phyloP scores from a whole-genome alignment of 1,140 invertebrate genomes.

The Metopolophium dirhodum region DNA sequence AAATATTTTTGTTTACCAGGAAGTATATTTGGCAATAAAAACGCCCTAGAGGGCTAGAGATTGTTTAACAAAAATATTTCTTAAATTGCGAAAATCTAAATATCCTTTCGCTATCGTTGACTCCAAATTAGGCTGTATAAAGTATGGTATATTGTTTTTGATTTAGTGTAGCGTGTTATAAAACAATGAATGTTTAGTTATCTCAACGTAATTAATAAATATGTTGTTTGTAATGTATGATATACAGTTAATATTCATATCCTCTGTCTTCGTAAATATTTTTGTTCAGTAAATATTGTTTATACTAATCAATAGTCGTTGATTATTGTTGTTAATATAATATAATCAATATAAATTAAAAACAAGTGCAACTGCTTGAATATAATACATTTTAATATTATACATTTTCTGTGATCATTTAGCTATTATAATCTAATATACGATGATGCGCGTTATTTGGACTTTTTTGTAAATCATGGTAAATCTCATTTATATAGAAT shows the following conservation, averaged over 20 bases:
- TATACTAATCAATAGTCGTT: not conserved
- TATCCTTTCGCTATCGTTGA: not conserved
- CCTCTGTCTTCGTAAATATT: not conserved
- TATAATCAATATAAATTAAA: not conserved
- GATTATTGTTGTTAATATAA: not conserved
- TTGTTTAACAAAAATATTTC: not conserved
- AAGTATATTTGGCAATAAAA: not conserved
- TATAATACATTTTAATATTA: not conserved
- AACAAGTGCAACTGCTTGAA: not conserved
- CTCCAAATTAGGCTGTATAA: not conserved
- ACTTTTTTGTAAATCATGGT: not conserved
- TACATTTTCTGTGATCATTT: not conserved
- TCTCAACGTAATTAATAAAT: not conserved
- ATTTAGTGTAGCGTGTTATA: not conserved
- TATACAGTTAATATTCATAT: not conserved
- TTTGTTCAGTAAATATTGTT: slow-evolving; percentile 13
- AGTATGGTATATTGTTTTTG: not conserved
- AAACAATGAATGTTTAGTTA: not conserved
- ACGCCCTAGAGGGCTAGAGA: not conserved
- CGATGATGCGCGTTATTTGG: not conserved
- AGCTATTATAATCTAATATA: not conserved
- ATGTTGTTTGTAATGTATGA: not conserved
- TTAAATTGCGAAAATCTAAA: not conserved
- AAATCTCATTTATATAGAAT: not conserved
- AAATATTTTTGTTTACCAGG: not conserved